Percentiles rank a stretch among this genome's conserved stretches.
These are phyloP conservation scores for Drosophila maculinotata DNA, from an alignment of 2,888 invertebrate species.

Conservation along the genomic window DNA sequence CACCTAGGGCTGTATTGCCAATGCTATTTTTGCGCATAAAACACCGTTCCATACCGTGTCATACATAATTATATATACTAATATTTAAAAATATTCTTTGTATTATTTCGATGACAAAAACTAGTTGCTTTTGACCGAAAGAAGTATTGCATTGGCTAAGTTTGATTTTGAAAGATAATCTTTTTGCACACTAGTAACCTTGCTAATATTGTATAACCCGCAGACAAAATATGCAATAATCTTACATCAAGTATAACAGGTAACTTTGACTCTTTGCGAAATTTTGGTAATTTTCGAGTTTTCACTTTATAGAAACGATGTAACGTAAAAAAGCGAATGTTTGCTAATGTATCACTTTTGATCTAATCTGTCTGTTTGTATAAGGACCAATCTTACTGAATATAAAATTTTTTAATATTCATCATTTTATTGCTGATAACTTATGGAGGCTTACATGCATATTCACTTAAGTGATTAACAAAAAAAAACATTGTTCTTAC, in stretches of 20 bases:
- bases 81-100: conserved; percentile 57
- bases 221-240: conserved; percentile 23
- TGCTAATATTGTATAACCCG: conserved; percentile 40
- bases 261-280: conserved; percentile 16
- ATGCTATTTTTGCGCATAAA: conserved; percentile 50
- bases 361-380: conserved; percentile 1
- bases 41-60: conserved; percentile 52
- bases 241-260: conserved; percentile 14
- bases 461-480: neutral
- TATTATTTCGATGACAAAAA: conserved; percentile 61
- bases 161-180: conserved; percentile 50
- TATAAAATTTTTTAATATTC: neutral
- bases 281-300: conserved; percentile 18
- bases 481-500: neutral
- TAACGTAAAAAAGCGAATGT: neutral
- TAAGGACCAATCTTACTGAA: neutral
- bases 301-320: neutral
- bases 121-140: conserved; percentile 67
- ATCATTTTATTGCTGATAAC: conserved; percentile 1
- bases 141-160: conserved; percentile 60
- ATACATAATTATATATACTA: conserved; percentile 60
- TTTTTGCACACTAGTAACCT: conserved; percentile 45
- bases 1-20: conserved; percentile 51
- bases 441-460: neutral
- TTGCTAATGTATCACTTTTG: neutral